phyloP scores from a whole-genome alignment of 2,113 vertebrate species.

The Fulica atra region DNA sequence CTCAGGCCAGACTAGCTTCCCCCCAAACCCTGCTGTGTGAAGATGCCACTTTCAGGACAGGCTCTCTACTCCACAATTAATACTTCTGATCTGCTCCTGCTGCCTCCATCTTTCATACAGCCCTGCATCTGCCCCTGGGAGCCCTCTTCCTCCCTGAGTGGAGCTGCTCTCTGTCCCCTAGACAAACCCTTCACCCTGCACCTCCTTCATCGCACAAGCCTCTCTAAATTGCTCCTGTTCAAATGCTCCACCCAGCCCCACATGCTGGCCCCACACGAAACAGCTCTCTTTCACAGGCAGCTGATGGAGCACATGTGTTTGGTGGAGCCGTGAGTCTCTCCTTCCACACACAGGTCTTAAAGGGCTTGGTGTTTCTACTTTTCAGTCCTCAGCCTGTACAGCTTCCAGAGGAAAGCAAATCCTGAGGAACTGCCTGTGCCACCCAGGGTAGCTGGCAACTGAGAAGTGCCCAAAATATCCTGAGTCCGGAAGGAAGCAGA shows the following conservation, averaged over 20 bases:
- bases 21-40: no score
- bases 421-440: neutral
- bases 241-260: neutral
- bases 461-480: slow-evolving; percentile 1
- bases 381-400: neutral
- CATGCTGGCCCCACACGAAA: neutral
- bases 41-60: neutral
- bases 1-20: neutral
- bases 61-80: neutral
- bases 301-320: neutral
- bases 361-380: neutral
- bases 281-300: neutral
- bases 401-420: neutral
- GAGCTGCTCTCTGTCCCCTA: neutral
- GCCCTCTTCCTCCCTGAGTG: accelerated
- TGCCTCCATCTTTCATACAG: accelerated
- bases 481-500: neutral
- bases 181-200: neutral
- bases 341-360: neutral
- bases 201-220: neutral
- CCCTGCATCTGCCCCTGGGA: neutral
- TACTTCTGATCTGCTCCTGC: neutral
- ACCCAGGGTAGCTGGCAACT: neutral
- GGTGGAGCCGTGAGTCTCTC: neutral
- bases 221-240: neutral